These are phyloP conservation scores for Hyposoter didymator DNA, from an alignment of 2,888 invertebrate genomes.

Conservation along the genomic window DNA sequence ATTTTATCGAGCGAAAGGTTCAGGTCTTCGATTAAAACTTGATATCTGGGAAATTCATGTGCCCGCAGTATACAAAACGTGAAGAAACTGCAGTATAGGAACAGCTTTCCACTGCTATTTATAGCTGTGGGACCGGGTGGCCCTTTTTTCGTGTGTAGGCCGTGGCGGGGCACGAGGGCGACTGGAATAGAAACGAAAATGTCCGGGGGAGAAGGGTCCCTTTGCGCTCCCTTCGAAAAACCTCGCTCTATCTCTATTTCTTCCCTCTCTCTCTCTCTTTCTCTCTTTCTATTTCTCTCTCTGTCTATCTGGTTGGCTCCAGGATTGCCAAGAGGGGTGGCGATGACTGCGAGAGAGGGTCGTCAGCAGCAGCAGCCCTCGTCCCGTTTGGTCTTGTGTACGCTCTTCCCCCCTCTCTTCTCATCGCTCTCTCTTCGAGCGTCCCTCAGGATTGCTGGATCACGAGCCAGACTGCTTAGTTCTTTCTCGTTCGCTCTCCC, in stretches of 20 bases:
- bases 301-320: slow-evolving; percentile 42
- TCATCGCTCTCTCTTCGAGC: slow-evolving; percentile 34
- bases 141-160: slow-evolving; percentile 69
- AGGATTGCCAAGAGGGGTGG: slow-evolving; percentile 73
- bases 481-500: slow-evolving; percentile 21
- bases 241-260: slow-evolving; percentile 52
- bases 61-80: neutral
- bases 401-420: slow-evolving; percentile 45
- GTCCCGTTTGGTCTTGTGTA: slow-evolving; percentile 51
- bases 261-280: slow-evolving; percentile 34
- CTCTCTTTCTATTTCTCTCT: slow-evolving; percentile 19
- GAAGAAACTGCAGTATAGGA: slow-evolving; percentile 15
- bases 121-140: slow-evolving; percentile 61
- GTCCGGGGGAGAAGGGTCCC: slow-evolving; percentile 77
- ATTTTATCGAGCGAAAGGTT: neutral
- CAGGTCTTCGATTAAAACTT: neutral
- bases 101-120: slow-evolving; percentile 29
- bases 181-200: slow-evolving; percentile 80
- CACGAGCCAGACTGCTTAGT: slow-evolving; percentile 62
- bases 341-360: slow-evolving; percentile 75
- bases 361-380: slow-evolving; percentile 67
- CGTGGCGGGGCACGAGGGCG: slow-evolving; percentile 71
- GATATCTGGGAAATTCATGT: slow-evolving; percentile 8
- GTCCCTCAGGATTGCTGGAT: slow-evolving; percentile 67
- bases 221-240: slow-evolving; percentile 67